Percentiles rank a stretch among this genome's conserved stretches.
phyloP scores from a whole-genome alignment of 1,140 invertebrate genomes.

The Ericerus pela region DNA sequence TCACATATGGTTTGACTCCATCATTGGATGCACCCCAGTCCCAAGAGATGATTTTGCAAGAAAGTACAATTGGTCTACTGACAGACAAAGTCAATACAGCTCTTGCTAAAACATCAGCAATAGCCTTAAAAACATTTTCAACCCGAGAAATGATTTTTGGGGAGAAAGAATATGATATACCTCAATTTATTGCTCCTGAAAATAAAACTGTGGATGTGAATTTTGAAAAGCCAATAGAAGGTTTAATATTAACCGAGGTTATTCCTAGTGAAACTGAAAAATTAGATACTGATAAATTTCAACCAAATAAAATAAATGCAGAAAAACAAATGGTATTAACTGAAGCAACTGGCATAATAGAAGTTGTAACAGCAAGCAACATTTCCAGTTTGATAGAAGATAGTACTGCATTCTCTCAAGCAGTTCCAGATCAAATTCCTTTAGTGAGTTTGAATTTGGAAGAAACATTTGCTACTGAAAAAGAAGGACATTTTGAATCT shows the following conservation, averaged over 20 bases:
- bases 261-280: not conserved
- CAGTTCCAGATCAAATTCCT: conserved; percentile 32
- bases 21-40: not conserved
- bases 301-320: conserved; percentile 5
- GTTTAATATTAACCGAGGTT: conserved; percentile 12
- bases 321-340: not conserved
- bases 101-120: conserved; percentile 24
- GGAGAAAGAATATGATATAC: conserved; percentile 21
- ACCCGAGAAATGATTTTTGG: conserved; percentile 18
- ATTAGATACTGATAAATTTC: conserved; percentile 1
- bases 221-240: conserved; percentile 15
- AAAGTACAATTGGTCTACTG: conserved; percentile 18
- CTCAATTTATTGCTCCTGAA: conserved; percentile 20
- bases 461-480: conserved; percentile 35
- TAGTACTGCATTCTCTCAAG: conserved; percentile 26
- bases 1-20: conserved; percentile 1
- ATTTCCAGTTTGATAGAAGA: conserved; percentile 27
- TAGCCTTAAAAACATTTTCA: conserved; percentile 20
- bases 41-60: not conserved
- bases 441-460: conserved; percentile 36
- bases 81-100: conserved; percentile 25
- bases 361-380: conserved; percentile 28
- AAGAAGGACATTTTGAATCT: conserved; percentile 33
- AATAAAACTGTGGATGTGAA: conserved; percentile 22
- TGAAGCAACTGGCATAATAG: conserved; percentile 13